Conservation (phyloP, 2,888 invertebrate genomes). For the Andrena chrysosceles region DNA sequence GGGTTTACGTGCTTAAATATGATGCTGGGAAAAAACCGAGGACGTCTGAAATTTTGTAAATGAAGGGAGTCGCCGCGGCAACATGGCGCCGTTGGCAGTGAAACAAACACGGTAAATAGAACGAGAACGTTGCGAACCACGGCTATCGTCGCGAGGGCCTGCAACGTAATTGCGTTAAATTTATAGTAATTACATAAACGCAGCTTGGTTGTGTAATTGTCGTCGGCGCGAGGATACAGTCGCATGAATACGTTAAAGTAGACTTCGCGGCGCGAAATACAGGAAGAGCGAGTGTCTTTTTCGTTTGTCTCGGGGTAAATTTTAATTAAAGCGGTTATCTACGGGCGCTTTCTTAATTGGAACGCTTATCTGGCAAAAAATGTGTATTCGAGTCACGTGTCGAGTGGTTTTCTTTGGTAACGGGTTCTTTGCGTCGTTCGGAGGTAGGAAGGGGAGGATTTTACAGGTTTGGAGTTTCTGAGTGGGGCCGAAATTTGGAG, state of each 20-base stretch:
- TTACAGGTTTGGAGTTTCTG: not conserved
- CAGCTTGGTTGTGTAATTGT: not conserved
- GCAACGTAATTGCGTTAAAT: slow-evolving; percentile 3
- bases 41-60: slow-evolving; percentile 32
- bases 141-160: not conserved
- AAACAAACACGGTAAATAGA: not conserved
- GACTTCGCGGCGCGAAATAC: not conserved
- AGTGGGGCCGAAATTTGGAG: not conserved
- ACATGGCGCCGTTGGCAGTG: not conserved
- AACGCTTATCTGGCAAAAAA: slow-evolving; percentile 7
- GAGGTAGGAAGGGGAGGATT: not conserved
- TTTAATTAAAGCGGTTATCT: not conserved
- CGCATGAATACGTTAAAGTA: not conserved
- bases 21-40: not conserved
- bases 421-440: not conserved
- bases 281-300: not conserved
- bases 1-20: slow-evolving; percentile 26
- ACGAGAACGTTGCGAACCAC: not conserved
- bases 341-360: slow-evolving; percentile 20
- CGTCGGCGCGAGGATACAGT: not conserved
- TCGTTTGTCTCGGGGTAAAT: not conserved
- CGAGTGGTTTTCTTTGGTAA: slow-evolving; percentile 18
- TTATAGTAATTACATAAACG: not conserved
- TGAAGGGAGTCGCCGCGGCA: slow-evolving; percentile 6
- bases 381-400: slow-evolving; percentile 11